Evolutionary conservation across 2,113 vertebrate genomes (phyloP).

Genomic region (Regulus satrapa): DNA sequence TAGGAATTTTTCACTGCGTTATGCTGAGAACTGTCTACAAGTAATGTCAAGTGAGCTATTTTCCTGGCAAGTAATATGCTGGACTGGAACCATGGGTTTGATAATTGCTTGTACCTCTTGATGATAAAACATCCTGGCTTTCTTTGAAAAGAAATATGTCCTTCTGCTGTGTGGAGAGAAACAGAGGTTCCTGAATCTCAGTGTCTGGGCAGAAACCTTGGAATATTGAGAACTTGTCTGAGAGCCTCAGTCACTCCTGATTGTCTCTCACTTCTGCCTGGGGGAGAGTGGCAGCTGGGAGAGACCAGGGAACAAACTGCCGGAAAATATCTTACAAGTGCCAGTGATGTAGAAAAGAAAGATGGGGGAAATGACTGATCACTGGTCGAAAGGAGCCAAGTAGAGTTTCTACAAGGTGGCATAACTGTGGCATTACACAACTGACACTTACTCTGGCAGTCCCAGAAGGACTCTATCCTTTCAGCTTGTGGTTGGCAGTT

Average conservation of each 20-base stretch:
- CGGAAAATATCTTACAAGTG: background rate
- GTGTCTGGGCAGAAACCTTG: background rate
- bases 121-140: conserved; percentile 20
- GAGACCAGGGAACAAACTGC: conserved; percentile 19
- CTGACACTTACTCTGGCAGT: background rate
- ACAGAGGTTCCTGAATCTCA: background rate
- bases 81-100: background rate
- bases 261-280: background rate
- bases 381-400: background rate
- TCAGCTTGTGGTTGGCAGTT: rapidly evolving
- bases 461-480: background rate
- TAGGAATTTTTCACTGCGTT: conserved; percentile 10
- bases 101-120: conserved; percentile 2
- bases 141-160: background rate
- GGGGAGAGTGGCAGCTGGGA: conserved; percentile 16
- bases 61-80: background rate
- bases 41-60: conserved; percentile 14
- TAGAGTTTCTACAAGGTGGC: background rate
- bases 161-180: background rate
- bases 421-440: background rate
- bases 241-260: background rate
- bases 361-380: background rate
- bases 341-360: background rate
- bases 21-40: background rate
- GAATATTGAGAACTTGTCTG: background rate